Base-by-base conservation (phyloP, 2,888 invertebrate species). In the Junonia oenone region DNA sequence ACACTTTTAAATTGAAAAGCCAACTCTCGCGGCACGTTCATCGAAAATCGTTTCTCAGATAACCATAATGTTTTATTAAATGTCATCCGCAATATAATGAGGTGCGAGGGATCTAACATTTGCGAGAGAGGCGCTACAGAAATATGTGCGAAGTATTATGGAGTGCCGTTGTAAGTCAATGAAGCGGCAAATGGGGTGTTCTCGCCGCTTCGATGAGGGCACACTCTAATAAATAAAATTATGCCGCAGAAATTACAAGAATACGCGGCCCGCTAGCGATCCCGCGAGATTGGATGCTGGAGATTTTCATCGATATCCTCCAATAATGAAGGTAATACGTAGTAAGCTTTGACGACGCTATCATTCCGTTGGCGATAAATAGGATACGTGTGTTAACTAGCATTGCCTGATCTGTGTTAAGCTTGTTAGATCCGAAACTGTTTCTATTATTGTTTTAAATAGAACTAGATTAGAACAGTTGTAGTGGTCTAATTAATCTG, bases 121-220 rank as follows among this genome's bases (percentile, higher is more conserved):
- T 80, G 81, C 66, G 78, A 69, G 80, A 77, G 83, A 78, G 78
- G 80, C 79, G 85, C 83, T 81, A 88, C 87, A 88, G 85, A 89
- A 89, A 90, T 90, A 90, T 90, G 90, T 89, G 89, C 82, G 81
- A 88, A 89, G 88, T 87, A 84, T 88, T 88, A 89, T 89, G 74
- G 85, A 88, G 86, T 83, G 84, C 82, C 88, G 88, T 89, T 89
- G 90, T 90, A 89, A 90, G 90, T 90, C 90, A 89, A 90, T 90
- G 90, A 89, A 82, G 88, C 88, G 87, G 85, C 75, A 89, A 90
- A 90, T 90, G 83, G 90, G 89, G 87, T 87, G 83, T 82, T 85
- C 86, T 78, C 79, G 78, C 69, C 75, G 77, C 77, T 73, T 69
- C 74, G 75, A 75, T 75, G 82, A 80, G 82, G 83, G 82, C 77